Evolutionary conservation across 2,113 vertebrate genomes (phyloP).

Genomic region (Fukomys damarensis): DNA sequence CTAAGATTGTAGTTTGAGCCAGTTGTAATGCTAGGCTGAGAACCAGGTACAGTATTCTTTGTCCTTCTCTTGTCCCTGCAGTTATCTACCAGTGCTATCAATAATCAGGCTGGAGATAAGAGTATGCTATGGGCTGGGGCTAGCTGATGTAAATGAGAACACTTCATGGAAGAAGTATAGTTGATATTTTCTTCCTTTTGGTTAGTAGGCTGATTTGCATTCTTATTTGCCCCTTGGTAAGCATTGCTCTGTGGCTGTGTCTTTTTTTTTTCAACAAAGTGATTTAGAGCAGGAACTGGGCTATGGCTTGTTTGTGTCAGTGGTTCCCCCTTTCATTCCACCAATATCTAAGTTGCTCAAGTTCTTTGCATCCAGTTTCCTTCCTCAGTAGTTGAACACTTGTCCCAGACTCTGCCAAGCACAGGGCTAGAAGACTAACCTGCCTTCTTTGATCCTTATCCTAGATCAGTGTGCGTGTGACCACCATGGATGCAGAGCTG

Average conservation of each 20-base stretch:
- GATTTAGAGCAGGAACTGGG: background rate
- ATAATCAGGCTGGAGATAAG: conserved; percentile 4
- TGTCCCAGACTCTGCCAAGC: conserved; percentile 11
- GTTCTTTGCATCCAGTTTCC: conserved; percentile 3
- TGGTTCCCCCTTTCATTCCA: background rate
- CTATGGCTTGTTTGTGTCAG: background rate
- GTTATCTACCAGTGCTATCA: background rate
- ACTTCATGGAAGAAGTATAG: conserved; percentile 52
- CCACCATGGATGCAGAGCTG: conserved; percentile 98
- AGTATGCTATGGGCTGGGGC: background rate
- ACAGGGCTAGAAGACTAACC: conserved; percentile 38
- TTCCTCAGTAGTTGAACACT: conserved; percentile 34
- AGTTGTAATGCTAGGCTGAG: background rate
- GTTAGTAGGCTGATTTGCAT: conserved; percentile 45
- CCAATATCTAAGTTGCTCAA: conserved; percentile 33
- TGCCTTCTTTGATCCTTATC: conserved; percentile 67
- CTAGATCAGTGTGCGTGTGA: conserved; percentile 97
- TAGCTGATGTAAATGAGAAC: background rate
- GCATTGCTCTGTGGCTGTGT: background rate
- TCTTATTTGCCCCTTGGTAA: conserved; percentile 56
- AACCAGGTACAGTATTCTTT: background rate
- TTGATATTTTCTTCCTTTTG: conserved; percentile 49
- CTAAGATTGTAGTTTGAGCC: background rate
- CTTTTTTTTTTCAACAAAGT: conserved; percentile 29
- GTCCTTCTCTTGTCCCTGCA: conserved; percentile 16